Conservation (phyloP, 2,113 vertebrate species). For the Ploceus nigricollis region DNA sequence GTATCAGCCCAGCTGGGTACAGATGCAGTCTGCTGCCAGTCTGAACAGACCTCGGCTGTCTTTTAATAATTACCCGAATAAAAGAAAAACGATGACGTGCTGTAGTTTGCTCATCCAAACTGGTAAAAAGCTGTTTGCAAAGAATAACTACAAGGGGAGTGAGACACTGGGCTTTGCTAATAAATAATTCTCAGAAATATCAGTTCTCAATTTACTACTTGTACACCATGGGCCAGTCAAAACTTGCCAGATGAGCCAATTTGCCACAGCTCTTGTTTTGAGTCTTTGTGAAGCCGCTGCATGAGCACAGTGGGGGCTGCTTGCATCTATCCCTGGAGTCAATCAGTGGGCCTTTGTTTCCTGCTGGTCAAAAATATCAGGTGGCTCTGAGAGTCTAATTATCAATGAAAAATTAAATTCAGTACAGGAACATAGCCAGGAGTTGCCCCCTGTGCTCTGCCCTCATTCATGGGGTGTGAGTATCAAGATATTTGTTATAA, state of each 20-base stretch:
- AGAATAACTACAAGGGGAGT: slow-evolving; percentile 65
- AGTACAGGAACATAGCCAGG: slow-evolving; percentile 66
- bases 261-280: slow-evolving; percentile 90
- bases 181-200: slow-evolving; percentile 85
- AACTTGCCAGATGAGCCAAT: slow-evolving; percentile 92
- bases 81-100: slow-evolving; percentile 58
- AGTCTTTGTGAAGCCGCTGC: slow-evolving; percentile 81
- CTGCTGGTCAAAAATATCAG: slow-evolving; percentile 85
- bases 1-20: slow-evolving; percentile 45
- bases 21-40: slow-evolving; percentile 47
- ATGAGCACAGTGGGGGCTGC: slow-evolving; percentile 75
- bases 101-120: slow-evolving; percentile 67
- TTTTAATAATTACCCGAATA: slow-evolving; percentile 70
- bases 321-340: slow-evolving; percentile 81
- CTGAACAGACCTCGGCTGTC: slow-evolving; percentile 37
- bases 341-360: slow-evolving; percentile 85
- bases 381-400: slow-evolving; percentile 86
- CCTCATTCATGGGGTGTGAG: slow-evolving; percentile 68
- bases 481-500: slow-evolving; percentile 81
- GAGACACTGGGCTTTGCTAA: slow-evolving; percentile 75
- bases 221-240: slow-evolving; percentile 88
- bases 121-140: slow-evolving; percentile 75
- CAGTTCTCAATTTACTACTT: slow-evolving; percentile 85
- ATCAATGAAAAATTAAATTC: slow-evolving; percentile 86
- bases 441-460: slow-evolving; percentile 68